Conservation (phyloP, 2,888 invertebrate genomes). For the Gymnosoma rotundatum region DNA sequence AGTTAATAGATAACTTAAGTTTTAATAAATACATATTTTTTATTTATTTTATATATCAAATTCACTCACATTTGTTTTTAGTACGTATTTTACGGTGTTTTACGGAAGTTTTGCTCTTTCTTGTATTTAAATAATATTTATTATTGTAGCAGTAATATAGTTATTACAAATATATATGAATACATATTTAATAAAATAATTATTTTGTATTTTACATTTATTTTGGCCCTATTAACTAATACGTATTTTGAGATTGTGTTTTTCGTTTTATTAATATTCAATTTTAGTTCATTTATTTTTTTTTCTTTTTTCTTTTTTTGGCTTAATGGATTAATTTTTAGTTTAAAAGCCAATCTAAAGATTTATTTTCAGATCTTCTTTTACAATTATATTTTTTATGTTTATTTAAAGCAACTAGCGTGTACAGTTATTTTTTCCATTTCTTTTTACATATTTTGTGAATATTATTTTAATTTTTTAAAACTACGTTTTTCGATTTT, state of each 20-base stretch:
- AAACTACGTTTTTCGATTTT: conserved; percentile 59
- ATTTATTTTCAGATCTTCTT: conserved; percentile 32
- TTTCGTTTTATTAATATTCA: conserved; percentile 53
- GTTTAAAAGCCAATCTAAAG: conserved; percentile 55
- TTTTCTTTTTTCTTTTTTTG: conserved; percentile 22
- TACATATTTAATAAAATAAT: conserved; percentile 40
- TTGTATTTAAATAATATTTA: conserved; percentile 37
- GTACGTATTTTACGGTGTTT: conserved; percentile 68
- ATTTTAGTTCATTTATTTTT: conserved; percentile 3
- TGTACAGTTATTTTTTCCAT: conserved; percentile 52
- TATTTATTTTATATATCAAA: conserved; percentile 37
- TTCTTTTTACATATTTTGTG: conserved; percentile 4
- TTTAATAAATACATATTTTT: conserved; percentile 13
- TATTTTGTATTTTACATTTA: conserved; percentile 73
- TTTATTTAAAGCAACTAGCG: conserved; percentile 64
- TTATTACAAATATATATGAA: conserved; percentile 19
- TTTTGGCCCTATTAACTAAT: conserved; percentile 81
- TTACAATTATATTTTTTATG: not conserved
- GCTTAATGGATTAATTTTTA: conserved; percentile 39
- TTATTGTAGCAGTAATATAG: conserved; percentile 30
- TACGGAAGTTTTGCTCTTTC: conserved; percentile 52
- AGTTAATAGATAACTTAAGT: conserved; percentile 60
- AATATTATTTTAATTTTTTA: conserved; percentile 40
- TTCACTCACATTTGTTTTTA: conserved; percentile 64
- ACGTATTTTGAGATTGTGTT: conserved; percentile 80